These are phyloP conservation scores for Crematogaster levior DNA, from an alignment of 2,888 invertebrate species.

Conservation along the genomic window DNA sequence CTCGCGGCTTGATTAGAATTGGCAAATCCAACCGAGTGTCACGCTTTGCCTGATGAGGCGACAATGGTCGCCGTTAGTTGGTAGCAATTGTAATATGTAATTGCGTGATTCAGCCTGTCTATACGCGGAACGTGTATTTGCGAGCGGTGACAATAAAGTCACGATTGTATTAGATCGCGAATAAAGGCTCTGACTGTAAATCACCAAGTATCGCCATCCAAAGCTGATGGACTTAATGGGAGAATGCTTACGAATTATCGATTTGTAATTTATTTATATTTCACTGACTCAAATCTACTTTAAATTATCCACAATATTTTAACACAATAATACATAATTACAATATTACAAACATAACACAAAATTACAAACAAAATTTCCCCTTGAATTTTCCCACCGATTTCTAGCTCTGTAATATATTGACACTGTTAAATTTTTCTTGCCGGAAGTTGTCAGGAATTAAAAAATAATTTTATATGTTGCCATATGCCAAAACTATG, in stretches of 20 bases:
- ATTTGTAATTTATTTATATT: background rate
- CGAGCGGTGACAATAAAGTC: slow-evolving; percentile 30
- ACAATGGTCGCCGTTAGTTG: slow-evolving; percentile 49
- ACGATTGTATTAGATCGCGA: slow-evolving; percentile 17
- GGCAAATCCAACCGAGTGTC: slow-evolving; percentile 58
- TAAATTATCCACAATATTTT: background rate
- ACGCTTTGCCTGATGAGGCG: slow-evolving; percentile 54
- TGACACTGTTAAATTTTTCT: background rate
- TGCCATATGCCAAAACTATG: no score
- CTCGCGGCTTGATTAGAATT: slow-evolving; percentile 71
- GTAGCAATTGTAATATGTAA: slow-evolving; percentile 48
- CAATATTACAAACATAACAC: no score
- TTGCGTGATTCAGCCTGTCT: slow-evolving; percentile 42
- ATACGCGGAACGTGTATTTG: slow-evolving; percentile 12
- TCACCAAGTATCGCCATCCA: background rate
- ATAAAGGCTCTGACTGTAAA: slow-evolving; percentile 29
- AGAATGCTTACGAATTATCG: background rate
- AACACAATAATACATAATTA: background rate
- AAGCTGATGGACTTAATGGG: slow-evolving; percentile 12
- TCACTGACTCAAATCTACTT: background rate
- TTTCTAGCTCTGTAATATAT: background rate
- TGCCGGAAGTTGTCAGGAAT: background rate
- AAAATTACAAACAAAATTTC: background rate
- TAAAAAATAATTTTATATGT: background rate
- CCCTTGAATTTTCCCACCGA: background rate